Evolutionary conservation across 1,140 invertebrate species (phyloP).

Genomic region (Sarcophaga bullata): DNA sequence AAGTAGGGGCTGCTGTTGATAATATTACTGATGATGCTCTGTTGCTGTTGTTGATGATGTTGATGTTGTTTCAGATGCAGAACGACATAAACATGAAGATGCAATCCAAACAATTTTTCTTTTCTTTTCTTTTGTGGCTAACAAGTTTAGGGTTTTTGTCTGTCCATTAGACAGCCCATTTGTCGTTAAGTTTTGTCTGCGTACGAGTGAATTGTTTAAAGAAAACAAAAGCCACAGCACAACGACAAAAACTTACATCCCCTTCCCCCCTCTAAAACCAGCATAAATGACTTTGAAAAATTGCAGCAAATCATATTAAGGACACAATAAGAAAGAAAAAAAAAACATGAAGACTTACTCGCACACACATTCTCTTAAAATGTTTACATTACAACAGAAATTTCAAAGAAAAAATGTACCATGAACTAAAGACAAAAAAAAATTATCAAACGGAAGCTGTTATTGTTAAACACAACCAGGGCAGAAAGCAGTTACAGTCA

Average conservation of each 20-base stretch:
- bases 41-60: not conserved
- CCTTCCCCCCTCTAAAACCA: not conserved
- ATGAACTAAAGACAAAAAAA: not conserved
- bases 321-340: conserved; percentile 19
- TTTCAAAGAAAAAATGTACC: not conserved
- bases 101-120: conserved; percentile 13
- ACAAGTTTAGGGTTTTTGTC: too few species aligned
- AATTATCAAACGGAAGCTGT: conserved; percentile 6
- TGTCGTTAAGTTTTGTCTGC: not conserved
- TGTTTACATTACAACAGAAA: too few species aligned
- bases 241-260: too few species aligned
- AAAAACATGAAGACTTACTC: not conserved
- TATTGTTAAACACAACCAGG: not conserved
- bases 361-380: too few species aligned
- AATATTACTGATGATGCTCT: not conserved
- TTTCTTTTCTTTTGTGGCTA: not conserved
- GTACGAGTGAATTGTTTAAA: conserved; percentile 6
- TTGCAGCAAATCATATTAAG: conserved; percentile 40
- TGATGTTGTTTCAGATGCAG: not conserved
- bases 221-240: not conserved
- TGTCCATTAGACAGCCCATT: too few species aligned
- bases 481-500: too few species aligned
- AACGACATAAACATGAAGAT: conserved; percentile 31
- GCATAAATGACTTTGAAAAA: conserved; percentile 39
- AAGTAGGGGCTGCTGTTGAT: not conserved